Base-by-base conservation (phyloP, 2,888 invertebrate genomes). In the Synanthedon andrenaeformis region DNA sequence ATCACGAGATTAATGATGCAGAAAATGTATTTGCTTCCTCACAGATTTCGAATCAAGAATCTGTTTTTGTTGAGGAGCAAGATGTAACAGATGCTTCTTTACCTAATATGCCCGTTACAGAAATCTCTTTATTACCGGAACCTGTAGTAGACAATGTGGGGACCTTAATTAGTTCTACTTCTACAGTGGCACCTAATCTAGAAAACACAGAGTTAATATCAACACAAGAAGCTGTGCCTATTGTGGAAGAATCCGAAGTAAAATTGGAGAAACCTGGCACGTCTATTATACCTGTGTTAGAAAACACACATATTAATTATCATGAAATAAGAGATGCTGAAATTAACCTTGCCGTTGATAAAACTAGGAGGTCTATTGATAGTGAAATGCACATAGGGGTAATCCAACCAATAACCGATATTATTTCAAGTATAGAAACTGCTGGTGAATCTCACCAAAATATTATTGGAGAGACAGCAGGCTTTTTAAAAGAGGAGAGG, bases 1-100 rank as follows among this genome's bases (percentile, higher is more conserved):
- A 79, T 58, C 63, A 72, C 35, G 78, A 79, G 55, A 50, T 78
- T 28, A 60, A 49, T 53, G 78, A 79, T 57, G 79, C 76, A 56
- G 79, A 80, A 64, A 51, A 41, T n/a, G 55, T 69, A 53, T 63
- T 69, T 42, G 77, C 68, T 2, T 45, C 52, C 41, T 57, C 58
- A 45, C 57, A 49, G 49, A 50, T 35, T 42, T 52, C 57, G 48
- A 19, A 5, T 49, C 14, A 19, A 49, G 49, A 49, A 49, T 6
- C 49, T 49, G 2, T 49, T 11, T 8, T 14, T 17, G n/a, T 45
- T 45, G 45, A 45, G 45, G 45, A 45, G 12, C 6, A 12, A 45
- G 45, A 45, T 4, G 13, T 13, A 14, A 14, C 12, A 45, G n/a
- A 45, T 45, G 8, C 6, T 13, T 45, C 45, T n/a, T n/a, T 45